phyloP scores from a whole-genome alignment of 2,888 invertebrate species.

The Parochlus steinenii region DNA sequence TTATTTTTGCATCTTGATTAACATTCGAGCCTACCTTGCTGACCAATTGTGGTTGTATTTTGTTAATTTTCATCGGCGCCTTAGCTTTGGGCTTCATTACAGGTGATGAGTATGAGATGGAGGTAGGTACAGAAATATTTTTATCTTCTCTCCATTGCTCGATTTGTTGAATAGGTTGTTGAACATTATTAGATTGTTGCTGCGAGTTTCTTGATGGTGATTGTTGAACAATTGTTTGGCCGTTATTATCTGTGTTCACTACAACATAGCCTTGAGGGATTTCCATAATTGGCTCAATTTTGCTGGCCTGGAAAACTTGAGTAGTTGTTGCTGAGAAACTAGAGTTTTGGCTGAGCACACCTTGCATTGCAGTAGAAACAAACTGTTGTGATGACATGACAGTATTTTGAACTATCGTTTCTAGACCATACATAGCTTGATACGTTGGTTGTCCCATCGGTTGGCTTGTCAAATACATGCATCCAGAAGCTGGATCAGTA shows the following conservation, averaged over 20 bases:
- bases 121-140: no score
- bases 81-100: slow-evolving; percentile 15
- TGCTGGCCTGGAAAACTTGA: slow-evolving; percentile 64
- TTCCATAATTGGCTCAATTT: slow-evolving; percentile 66
- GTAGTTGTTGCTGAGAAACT: slow-evolving; percentile 73
- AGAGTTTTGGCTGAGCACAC: slow-evolving; percentile 62
- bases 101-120: no score
- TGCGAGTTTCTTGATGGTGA: background rate
- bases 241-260: slow-evolving; percentile 38
- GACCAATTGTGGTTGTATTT: slow-evolving; percentile 15
- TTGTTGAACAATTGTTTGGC: slow-evolving; percentile 20
- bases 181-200: slow-evolving; percentile 4
- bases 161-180: slow-evolving; percentile 1
- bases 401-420: slow-evolving; percentile 75
- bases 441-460: no score
- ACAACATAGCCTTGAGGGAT: slow-evolving; percentile 55
- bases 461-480: slow-evolving; percentile 46
- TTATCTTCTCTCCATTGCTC: no score
- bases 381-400: slow-evolving; percentile 82
- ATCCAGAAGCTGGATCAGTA: slow-evolving; percentile 37
- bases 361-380: slow-evolving; percentile 64
- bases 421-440: slow-evolving; percentile 70
- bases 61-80: slow-evolving; percentile 15
- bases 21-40: slow-evolving; percentile 10
- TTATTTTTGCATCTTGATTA: background rate